A percentile compares a stretch with the other conserved stretches of the same genome.
phyloP scores from a whole-genome alignment of 2,888 invertebrate genomes.

The Hypsopygia costalis region DNA sequence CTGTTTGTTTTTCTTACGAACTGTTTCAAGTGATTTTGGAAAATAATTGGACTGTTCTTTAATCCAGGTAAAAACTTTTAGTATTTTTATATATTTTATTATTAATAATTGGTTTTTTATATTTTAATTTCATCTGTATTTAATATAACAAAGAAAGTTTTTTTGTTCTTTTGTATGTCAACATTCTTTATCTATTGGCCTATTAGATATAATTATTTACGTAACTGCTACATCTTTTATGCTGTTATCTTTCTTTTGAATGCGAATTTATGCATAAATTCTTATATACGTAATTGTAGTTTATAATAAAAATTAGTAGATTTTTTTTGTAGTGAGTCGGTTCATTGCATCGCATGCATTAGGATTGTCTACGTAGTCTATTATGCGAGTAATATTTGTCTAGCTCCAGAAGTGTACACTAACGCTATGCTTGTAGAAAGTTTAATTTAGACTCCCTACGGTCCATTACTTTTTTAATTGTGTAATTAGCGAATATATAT shows the following conservation, averaged over 20 bases:
- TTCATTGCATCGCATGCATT: too few species aligned
- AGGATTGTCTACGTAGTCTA: too few species aligned
- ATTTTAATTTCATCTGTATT: neutral
- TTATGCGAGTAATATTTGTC: too few species aligned
- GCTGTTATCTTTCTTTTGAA: neutral
- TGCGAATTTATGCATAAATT: neutral
- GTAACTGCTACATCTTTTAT: conserved; percentile 4
- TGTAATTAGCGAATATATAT: too few species aligned
- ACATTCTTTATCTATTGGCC: conserved; percentile 2
- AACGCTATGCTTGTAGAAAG: too few species aligned
- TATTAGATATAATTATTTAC: conserved; percentile 9
- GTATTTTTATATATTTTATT: neutral
- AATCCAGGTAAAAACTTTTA: neutral
- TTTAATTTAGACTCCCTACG: too few species aligned
- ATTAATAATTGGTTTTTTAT: neutral
- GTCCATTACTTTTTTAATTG: too few species aligned
- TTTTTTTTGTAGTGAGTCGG: too few species aligned
- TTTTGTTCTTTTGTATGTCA: conserved; percentile 16
- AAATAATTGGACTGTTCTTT: neutral
- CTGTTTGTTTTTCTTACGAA: neutral
- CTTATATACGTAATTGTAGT: neutral
- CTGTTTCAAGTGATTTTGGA: neutral
- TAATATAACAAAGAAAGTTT: neutral
- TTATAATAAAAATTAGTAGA: neutral
- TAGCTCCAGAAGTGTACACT: too few species aligned